phyloP scores from a whole-genome alignment of 2,797 vertebrate species.

The Gouania willdenowi region DNA sequence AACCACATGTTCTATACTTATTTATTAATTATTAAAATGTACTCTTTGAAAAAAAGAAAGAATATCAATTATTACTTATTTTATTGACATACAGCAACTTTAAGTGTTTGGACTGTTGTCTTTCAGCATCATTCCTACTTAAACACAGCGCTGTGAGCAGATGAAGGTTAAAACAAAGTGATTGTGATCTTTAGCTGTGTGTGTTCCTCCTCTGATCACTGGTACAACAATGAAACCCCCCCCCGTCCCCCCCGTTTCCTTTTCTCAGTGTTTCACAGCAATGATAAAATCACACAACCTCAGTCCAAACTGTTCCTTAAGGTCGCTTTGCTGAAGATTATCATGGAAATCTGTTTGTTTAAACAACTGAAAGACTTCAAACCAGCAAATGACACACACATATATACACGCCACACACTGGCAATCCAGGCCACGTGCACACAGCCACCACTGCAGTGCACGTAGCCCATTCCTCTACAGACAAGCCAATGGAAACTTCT shows the following conservation, averaged over 20 bases:
- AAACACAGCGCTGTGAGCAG: no score
- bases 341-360: conserved; percentile 79
- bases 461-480: conserved; percentile 72
- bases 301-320: conserved; percentile 42
- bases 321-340: conserved; percentile 62
- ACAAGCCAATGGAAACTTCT: conserved; percentile 83
- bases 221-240: conserved; percentile 63
- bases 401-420: conserved; percentile 31
- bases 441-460: conserved; percentile 47
- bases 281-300: conserved; percentile 47
- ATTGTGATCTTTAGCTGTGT: conserved; percentile 1
- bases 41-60: no score
- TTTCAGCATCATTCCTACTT: no score
- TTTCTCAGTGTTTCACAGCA: conserved; percentile 35
- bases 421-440: background rate
- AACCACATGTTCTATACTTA: no score
- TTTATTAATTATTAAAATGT: no score
- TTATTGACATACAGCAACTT: no score
- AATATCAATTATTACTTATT: no score
- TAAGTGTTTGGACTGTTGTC: no score
- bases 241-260: conserved; percentile 24
- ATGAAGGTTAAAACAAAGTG: conserved; percentile 13
- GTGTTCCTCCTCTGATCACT: conserved; percentile 46
- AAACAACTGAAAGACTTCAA: conserved; percentile 64
- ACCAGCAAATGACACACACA: conserved; percentile 39